Conservation (phyloP, 2,113 vertebrate species). For the Grantiella picta region DNA sequence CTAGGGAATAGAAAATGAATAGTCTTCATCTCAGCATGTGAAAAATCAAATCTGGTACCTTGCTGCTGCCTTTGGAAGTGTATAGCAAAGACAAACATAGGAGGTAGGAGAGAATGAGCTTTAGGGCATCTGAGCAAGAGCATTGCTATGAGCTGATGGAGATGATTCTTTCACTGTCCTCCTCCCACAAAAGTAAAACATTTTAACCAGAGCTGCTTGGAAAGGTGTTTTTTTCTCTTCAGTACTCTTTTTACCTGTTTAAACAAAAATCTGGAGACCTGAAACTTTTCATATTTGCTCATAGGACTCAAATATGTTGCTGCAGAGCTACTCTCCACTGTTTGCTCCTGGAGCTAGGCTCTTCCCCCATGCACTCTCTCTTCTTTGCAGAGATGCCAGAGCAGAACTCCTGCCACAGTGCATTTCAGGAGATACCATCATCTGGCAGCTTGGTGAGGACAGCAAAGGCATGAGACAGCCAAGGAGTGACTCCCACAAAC, state of each 20-base stretch:
- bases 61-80: not conserved
- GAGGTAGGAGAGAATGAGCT: not conserved
- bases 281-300: not conserved
- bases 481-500: not conserved
- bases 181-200: not conserved
- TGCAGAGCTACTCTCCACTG: not conserved
- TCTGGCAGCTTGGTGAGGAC: not conserved
- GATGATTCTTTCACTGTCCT: not conserved
- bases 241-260: not conserved
- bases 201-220: not conserved
- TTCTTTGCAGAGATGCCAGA: not conserved
- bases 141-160: not conserved
- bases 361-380: not conserved
- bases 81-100: not conserved
- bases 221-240: not conserved
- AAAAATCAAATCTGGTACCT: not conserved
- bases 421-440: not conserved
- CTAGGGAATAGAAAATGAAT: slow-evolving; percentile 21
- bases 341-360: not conserved
- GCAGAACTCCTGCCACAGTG: not conserved
- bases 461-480: not conserved
- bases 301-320: not conserved
- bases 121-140: not conserved
- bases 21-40: not conserved
- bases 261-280: not conserved